Conservation (phyloP, 2,113 vertebrate species). For the Toxotes chatareus region DNA sequence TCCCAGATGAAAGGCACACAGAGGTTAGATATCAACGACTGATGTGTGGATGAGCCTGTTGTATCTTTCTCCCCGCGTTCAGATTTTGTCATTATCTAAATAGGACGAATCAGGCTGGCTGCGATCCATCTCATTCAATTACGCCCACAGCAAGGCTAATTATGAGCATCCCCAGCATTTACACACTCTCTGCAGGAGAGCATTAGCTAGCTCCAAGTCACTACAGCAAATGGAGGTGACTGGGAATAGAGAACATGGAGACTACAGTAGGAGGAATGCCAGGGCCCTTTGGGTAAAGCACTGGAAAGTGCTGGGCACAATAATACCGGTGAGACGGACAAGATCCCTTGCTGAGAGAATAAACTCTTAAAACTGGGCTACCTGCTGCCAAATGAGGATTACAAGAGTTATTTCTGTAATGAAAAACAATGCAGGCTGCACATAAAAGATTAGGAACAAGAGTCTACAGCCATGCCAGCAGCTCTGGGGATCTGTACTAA, state of each 20-base stretch:
- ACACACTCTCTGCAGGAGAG: slow-evolving; percentile 61
- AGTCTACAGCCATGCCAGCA: not conserved
- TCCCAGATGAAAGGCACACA: slow-evolving; percentile 15
- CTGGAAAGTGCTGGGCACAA: slow-evolving; percentile 22
- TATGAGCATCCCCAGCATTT: slow-evolving; percentile 65
- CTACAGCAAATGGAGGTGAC: slow-evolving; percentile 40
- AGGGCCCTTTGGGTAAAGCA: slow-evolving; percentile 15
- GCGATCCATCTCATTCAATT: slow-evolving; percentile 67
- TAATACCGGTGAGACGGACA: not conserved
- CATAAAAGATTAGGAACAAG: not conserved
- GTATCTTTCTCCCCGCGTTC: slow-evolving; percentile 20
- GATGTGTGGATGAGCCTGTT: slow-evolving; percentile 23
- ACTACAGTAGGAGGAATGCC: not conserved
- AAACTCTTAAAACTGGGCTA: not conserved
- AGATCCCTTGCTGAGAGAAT: not conserved
- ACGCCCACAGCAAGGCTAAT: slow-evolving; percentile 61
- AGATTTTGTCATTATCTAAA: slow-evolving; percentile 45
- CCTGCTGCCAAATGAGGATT: not conserved
- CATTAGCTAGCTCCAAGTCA: slow-evolving; percentile 36
- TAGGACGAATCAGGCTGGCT: slow-evolving; percentile 36
- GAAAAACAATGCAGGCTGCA: not conserved
- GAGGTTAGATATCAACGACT: slow-evolving; percentile 23
- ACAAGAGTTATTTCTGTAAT: not conserved
- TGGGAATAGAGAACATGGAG: slow-evolving; percentile 28
- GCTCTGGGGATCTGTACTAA: not conserved